A percentile compares a stretch with the other conserved stretches of the same genome.
phyloP scores from a whole-genome alignment of 2,113 vertebrate species.

The Danionella cerebrum region DNA sequence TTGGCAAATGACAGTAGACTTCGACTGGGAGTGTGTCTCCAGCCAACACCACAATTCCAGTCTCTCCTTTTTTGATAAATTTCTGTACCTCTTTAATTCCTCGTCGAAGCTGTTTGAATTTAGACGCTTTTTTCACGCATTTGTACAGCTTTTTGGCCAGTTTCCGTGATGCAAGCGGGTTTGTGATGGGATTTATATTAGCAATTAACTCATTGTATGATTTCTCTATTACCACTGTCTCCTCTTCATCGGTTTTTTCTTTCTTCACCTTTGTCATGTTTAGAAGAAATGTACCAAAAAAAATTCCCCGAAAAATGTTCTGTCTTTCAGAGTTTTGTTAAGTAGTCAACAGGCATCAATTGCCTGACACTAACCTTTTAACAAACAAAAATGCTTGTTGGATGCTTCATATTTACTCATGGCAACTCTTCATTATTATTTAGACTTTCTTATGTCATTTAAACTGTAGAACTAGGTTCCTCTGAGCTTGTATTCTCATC shows the following conservation, averaged over 20 bases:
- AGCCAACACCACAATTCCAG: slow-evolving; percentile 86
- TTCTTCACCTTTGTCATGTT: slow-evolving; percentile 64
- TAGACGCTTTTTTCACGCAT: slow-evolving; percentile 89
- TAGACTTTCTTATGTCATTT: too few species aligned
- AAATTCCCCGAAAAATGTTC: too few species aligned
- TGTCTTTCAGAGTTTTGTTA: too few species aligned
- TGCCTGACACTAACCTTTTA: too few species aligned
- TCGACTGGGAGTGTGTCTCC: slow-evolving; percentile 93
- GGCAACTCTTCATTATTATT: background rate
- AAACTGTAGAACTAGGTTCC: too few species aligned
- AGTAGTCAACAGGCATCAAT: too few species aligned
- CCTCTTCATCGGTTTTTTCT: slow-evolving; percentile 51
- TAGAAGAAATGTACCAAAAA: background rate
- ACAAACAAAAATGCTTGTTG: too few species aligned
- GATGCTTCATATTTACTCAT: background rate
- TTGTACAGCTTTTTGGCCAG: slow-evolving; percentile 94
- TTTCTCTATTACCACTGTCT: slow-evolving; percentile 50
- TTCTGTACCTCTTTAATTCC: slow-evolving; percentile 98
- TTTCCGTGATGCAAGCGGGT: slow-evolving; percentile 82
- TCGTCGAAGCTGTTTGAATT: slow-evolving; percentile 82
- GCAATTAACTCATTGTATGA: slow-evolving; percentile 78
- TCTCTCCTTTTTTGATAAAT: slow-evolving; percentile 96
- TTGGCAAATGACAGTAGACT: slow-evolving; percentile 89
- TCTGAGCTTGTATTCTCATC: too few species aligned
- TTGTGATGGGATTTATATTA: slow-evolving; percentile 78